Percentiles rank a stretch among this genome's conserved stretches.
Evolutionary conservation across 2,797 vertebrate species (phyloP).

Genomic region (Cynodonichthys magdalenae): DNA sequence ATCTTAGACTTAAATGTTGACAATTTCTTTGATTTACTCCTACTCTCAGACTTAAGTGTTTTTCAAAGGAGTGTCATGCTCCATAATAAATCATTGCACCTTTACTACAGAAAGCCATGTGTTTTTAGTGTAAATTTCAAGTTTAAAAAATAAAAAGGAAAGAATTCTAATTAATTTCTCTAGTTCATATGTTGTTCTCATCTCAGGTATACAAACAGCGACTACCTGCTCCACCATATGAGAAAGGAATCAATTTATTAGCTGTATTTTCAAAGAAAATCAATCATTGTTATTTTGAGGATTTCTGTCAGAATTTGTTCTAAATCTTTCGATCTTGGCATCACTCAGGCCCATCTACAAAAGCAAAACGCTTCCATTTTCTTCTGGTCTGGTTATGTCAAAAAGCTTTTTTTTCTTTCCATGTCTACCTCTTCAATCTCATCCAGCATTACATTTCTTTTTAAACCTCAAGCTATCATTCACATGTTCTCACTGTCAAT

Average conservation of each 20-base stretch:
- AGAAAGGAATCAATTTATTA: neutral
- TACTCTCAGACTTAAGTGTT: too few relatives aligned
- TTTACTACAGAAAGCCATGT: too few relatives aligned
- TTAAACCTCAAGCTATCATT: conserved; percentile 41
- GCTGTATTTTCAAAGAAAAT: neutral
- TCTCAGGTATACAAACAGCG: too few relatives aligned
- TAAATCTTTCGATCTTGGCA: neutral
- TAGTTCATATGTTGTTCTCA: neutral
- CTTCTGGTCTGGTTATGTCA: conserved; percentile 40
- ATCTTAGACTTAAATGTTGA: too few relatives aligned
- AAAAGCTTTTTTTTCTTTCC: conserved; percentile 4
- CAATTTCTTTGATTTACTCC: too few relatives aligned
- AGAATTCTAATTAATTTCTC: too few relatives aligned
- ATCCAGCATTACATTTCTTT: conserved; percentile 30
- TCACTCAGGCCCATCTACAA: conserved; percentile 2
- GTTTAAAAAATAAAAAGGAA: too few relatives aligned
- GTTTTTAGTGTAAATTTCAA: too few relatives aligned
- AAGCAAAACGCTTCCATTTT: conserved; percentile 39
- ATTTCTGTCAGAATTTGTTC: conserved; percentile 1
- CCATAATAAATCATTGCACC: too few relatives aligned
- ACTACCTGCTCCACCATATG: neutral
- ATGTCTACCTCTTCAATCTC: conserved; percentile 3
- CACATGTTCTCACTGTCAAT: conserved; percentile 67
- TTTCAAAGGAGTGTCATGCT: too few relatives aligned
- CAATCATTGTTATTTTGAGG: conserved; percentile 1